Percentiles rank a stretch among this genome's conserved stretches.
phyloP scores from a whole-genome alignment of 1,140 invertebrate genomes.

The Leucophenga varia region DNA sequence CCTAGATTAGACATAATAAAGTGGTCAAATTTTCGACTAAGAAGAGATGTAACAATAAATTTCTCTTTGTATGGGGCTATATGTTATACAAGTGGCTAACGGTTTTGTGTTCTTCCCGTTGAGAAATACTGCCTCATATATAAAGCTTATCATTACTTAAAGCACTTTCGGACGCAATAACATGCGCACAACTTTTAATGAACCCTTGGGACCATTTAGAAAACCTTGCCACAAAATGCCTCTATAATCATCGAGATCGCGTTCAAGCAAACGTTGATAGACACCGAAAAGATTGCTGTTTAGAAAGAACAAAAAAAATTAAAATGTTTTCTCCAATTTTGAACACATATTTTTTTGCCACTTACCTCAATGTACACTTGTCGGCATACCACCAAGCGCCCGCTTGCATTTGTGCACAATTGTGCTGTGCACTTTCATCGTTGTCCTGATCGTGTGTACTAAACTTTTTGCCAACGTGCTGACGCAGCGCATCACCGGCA shows the following conservation, averaged over 20 bases:
- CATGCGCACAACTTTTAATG: slow-evolving; percentile 31
- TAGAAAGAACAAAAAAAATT: not conserved
- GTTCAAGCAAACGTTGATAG: slow-evolving; percentile 26
- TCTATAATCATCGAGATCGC: slow-evolving; percentile 31
- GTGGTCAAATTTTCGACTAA: no score
- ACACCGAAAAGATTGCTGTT: slow-evolving; percentile 40
- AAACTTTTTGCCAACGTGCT: slow-evolving; percentile 37
- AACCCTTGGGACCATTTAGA: slow-evolving; percentile 37
- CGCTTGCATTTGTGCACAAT: slow-evolving; percentile 31
- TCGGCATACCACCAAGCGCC: slow-evolving; percentile 38
- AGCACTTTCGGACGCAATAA: slow-evolving; percentile 35
- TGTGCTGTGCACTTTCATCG: slow-evolving; percentile 26
- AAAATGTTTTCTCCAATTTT: no score
- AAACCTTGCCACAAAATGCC: slow-evolving; percentile 39
- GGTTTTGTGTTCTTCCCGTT: no score
- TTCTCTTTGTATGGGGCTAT: no score
- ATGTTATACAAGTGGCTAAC: no score
- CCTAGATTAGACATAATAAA: no score
- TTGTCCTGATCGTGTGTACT: slow-evolving; percentile 34
- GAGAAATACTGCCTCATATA: no score
- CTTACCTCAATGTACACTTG: slow-evolving; percentile 30
- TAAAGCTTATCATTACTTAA: no score
- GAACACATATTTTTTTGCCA: no score
- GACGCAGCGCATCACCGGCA: slow-evolving; percentile 31
- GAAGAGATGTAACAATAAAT: no score